Conservation (phyloP, 1,140 invertebrate genomes). For the Amphibalanus amphitrite region DNA sequence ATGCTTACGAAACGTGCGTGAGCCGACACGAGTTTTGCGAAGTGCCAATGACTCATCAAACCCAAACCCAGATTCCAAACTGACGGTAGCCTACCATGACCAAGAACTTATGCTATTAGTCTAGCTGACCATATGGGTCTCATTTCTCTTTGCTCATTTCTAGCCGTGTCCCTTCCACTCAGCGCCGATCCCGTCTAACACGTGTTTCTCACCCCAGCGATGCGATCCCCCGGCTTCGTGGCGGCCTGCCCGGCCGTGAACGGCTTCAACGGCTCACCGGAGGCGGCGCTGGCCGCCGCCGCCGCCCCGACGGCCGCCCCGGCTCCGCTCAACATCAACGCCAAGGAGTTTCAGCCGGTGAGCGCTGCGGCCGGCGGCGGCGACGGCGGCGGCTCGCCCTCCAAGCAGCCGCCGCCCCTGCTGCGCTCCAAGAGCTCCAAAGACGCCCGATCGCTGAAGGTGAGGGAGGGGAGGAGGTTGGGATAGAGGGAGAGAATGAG, state of each 20-base stretch:
- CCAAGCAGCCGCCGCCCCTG: slow-evolving; percentile 8
- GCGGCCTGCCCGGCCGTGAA: slow-evolving; percentile 8
- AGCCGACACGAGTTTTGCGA: too few relatives aligned
- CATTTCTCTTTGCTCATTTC: too few relatives aligned
- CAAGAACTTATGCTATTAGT: too few relatives aligned
- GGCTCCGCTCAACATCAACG: slow-evolving; percentile 48
- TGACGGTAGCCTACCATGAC: too few relatives aligned
- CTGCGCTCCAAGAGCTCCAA: slow-evolving; percentile 17
- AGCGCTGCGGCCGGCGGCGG: too few relatives aligned
- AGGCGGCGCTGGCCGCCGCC: slow-evolving; percentile 9
- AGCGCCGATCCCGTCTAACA: too few relatives aligned
- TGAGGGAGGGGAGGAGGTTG: not conserved
- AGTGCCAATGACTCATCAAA: too few relatives aligned
- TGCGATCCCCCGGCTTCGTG: slow-evolving; percentile 14
- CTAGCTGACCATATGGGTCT: too few relatives aligned
- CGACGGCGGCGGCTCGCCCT: not conserved
- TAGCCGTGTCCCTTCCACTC: too few relatives aligned
- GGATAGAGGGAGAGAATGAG: not conserved
- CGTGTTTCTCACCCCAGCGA: too few relatives aligned
- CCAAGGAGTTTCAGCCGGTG: slow-evolving; percentile 49
- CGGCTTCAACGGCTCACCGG: slow-evolving; percentile 11
- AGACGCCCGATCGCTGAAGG: slow-evolving; percentile 14
- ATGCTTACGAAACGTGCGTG: too few relatives aligned
- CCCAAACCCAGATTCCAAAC: too few relatives aligned
- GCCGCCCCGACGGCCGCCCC: slow-evolving; percentile 2